Percentiles rank a stretch among this genome's conserved stretches.
Conservation (phyloP, 2,888 invertebrate genomes). For the Aspidapion aeneum region DNA sequence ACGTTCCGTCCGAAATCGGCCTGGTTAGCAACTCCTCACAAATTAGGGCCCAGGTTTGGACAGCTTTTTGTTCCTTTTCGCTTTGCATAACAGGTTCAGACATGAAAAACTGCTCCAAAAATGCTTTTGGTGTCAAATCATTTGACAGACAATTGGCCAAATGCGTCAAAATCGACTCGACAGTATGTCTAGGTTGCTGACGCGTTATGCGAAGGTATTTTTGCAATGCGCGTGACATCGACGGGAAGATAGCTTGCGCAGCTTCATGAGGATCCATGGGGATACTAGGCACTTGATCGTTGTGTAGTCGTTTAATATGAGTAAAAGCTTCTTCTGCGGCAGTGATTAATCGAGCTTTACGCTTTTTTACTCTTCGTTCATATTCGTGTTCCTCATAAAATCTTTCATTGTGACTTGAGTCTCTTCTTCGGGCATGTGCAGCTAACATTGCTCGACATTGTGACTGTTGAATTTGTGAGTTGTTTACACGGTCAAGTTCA, state of each 20-base stretch:
- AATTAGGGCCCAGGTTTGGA: constrained; percentile 96
- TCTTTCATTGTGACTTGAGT: constrained; percentile 93
- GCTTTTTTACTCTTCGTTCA: constrained; percentile 86
- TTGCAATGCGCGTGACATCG: constrained; percentile 92
- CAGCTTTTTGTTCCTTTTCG: constrained; percentile 73
- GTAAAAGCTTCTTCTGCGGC: constrained; percentile 98
- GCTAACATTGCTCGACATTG: constrained; percentile 68
- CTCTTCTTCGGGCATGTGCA: constrained; percentile 79
- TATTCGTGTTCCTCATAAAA: constrained; percentile 99
- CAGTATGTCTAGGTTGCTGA: constrained; percentile 94
- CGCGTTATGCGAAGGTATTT: constrained; percentile 94
- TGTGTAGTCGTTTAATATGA: constrained; percentile 83
- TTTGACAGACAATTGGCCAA: constrained; percentile 89
- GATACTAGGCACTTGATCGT: constrained; percentile 70
- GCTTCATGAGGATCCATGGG: constrained; percentile 94
- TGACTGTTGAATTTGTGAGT: constrained; percentile 62
- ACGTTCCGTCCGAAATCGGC: constrained; percentile 75
- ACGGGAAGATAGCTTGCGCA: constrained; percentile 96
- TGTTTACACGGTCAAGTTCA: constrained; percentile 81
- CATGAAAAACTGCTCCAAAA: constrained; percentile 89
- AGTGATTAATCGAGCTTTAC: constrained; percentile 83
- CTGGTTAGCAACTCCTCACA: constrained; percentile 89
- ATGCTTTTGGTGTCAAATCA: constrained; percentile 91
- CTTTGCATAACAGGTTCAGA: constrained; percentile 83
- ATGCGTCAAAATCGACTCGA: constrained; percentile 88